Evolutionary conservation across 1,140 invertebrate genomes (phyloP), one percentile per base, ranked within the genome.

Genomic region (Leptoteleia sp.): DNA sequence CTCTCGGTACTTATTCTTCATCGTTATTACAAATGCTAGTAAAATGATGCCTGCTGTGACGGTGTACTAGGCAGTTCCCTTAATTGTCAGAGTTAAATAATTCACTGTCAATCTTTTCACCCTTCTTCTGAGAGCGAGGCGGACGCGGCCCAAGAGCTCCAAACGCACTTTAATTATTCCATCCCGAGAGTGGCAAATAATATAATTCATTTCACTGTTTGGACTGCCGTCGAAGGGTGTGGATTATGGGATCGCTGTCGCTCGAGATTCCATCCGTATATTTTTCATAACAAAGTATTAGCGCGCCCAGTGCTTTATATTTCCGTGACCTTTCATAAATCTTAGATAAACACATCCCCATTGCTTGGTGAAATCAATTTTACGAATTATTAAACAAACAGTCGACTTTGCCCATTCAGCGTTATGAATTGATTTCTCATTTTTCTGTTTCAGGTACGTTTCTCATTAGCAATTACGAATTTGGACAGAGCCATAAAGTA

Each of bases 101-200:
- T 88, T 88, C 85, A 87, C 84, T 84, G 86, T 85, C 85, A 86
- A 87, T 88, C 84, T 83, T 83, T 86, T 83, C 82, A 83, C 85
- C 84, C 83, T 86, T 85, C 82, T 82, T 81, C 81, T 52, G 35
- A 4, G 42, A 77, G 65, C 64, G 59, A 50, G 79, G 38, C 72
- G 42, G 40, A 45, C 50, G 47, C 27, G 27, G 55, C 50, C 48
- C 27, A 57, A 59, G 57, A 73, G 65, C 54, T 68, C 62, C 61
- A 48, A 72, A 75, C 70, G 79, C 81, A 80, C 84, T 86, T 87
- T 84, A 85, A 87, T 87, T 87, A 85, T 83, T 83, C 83, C 64
- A 76, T 80, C 62, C 61, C 67, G 55, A 75, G 70, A 83, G 82
- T 54, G 72, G 82, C 77, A 84, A 85, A 84, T 87, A 85, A 85